Evolutionary conservation across 2,797 vertebrate species (phyloP).

Genomic region (Streptopelia turtur): DNA sequence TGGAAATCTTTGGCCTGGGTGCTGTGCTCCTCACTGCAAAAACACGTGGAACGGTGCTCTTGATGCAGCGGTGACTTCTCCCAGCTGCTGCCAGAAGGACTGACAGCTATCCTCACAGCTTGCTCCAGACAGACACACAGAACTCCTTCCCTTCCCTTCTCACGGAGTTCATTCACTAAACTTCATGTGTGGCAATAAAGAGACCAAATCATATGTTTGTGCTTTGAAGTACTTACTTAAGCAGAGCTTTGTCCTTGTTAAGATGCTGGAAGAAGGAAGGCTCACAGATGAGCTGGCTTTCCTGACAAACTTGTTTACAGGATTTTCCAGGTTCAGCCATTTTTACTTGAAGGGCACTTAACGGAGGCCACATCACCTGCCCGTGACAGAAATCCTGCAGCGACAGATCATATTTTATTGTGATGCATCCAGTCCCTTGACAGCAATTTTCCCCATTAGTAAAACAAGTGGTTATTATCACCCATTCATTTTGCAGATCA

Average conservation of each 20-base stretch:
- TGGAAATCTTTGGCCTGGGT: background rate
- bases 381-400: slow-evolving; percentile 97
- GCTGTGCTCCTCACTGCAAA: background rate
- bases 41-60: background rate
- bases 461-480: background rate
- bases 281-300: slow-evolving; percentile 96
- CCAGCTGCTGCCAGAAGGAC: background rate
- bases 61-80: background rate
- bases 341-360: slow-evolving; percentile 91
- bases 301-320: slow-evolving; percentile 97
- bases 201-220: background rate
- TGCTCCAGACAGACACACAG: background rate
- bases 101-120: background rate
- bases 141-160: background rate
- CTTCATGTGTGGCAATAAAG: background rate
- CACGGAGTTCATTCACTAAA: background rate
- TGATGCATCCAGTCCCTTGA: background rate
- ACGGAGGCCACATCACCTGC: slow-evolving; percentile 98
- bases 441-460: background rate
- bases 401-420: background rate
- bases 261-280: slow-evolving; percentile 99
- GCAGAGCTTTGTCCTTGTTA: slow-evolving; percentile 95
- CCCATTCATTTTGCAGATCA: background rate
- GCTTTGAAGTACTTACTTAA: slow-evolving; percentile 79
- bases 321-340: slow-evolving; percentile 88